phyloP scores from a whole-genome alignment of 35 echinoderm and acorn worm genomes.

The Heliocidaris tuberculata region DNA sequence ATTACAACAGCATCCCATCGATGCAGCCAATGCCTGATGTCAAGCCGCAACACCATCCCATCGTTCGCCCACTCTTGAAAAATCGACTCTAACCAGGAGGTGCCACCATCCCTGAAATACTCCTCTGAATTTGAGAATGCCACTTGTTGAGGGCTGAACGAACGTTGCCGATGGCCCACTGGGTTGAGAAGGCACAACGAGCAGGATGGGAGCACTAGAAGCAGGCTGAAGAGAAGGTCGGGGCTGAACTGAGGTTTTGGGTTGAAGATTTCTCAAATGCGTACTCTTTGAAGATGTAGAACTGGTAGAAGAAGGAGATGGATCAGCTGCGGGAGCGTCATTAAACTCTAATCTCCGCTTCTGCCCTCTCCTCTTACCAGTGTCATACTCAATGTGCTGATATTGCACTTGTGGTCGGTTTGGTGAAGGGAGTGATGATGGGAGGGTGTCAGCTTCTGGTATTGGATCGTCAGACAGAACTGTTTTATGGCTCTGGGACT shows the following conservation, averaged over 20 bases:
- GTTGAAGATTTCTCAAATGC: neutral
- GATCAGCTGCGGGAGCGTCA: neutral
- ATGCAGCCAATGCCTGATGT: conserved; percentile 71
- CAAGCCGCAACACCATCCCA: conserved; percentile 65
- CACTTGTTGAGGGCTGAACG: too few species aligned
- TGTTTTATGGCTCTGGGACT: conserved; percentile 35
- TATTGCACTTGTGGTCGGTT: conserved; percentile 40
- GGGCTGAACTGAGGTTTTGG: neutral
- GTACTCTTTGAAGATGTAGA: neutral
- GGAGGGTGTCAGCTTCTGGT: conserved; percentile 42
- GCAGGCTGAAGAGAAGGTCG: too few species aligned
- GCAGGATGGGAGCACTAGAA: too few species aligned
- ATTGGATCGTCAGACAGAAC: conserved; percentile 45
- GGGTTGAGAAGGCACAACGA: too few species aligned
- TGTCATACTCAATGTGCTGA: neutral
- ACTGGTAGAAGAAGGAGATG: neutral
- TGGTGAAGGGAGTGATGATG: conserved; percentile 53
- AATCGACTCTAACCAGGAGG: conserved; percentile 55
- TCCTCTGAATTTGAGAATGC: neutral
- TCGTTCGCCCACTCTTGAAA: conserved; percentile 67
- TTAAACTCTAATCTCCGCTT: conserved; percentile 43
- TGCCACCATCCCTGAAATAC: conserved; percentile 69
- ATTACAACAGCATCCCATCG: conserved; percentile 74
- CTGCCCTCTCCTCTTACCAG: conserved; percentile 57
- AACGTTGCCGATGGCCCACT: too few species aligned